Base-by-base conservation (phyloP, 1,140 invertebrate genomes). In the Planococcus citri region DNA sequence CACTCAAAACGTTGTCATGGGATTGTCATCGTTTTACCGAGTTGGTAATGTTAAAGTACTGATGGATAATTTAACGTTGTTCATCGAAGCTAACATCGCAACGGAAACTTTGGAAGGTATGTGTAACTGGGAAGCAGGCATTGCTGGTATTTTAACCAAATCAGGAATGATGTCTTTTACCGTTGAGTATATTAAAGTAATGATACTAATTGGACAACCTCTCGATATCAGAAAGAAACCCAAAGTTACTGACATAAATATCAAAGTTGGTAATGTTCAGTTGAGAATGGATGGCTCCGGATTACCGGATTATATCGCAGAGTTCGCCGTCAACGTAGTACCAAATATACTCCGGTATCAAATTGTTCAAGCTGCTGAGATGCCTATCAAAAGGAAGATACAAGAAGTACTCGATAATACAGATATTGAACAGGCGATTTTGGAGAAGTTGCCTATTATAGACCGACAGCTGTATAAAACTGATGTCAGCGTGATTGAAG, bases 241-340 rank as follows among this genome's bases (percentile, higher is more conserved):
- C 0, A 78, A 80, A 71, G 82, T 92, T 10, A 85, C 87, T 74
- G 84, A 88, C 69, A 79, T 92, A 12, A 83, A 91, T 73, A 78
- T 93, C 17, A 88, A 89, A 78, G 76, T 93, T 73, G 91, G 91
- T 20, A 92, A 92, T 75, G 90, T 92, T 72, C 89, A 91, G 78
- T 80, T 89, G 0, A 74, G 79, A 33, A 75, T 79, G 68, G 78
- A 91, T 73, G 91, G 91, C 3, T 86, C 88, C 0, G 90, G 90
- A 38, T 91, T 89, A 0, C 60, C 90, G 17, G 90, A 93, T 78
- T 92, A 92, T 76, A 73, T 88, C 3, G 79, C 90, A 58, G 90
- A 93, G 79, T 86, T 88, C 70, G 82, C 79, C 1, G 80, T 92
- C 0, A 93, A 92, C 76, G 80, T 92, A 71, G 72, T 92, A 57